phyloP scores from a whole-genome alignment of 2,888 invertebrate species.

The Oxytorus armatus region DNA sequence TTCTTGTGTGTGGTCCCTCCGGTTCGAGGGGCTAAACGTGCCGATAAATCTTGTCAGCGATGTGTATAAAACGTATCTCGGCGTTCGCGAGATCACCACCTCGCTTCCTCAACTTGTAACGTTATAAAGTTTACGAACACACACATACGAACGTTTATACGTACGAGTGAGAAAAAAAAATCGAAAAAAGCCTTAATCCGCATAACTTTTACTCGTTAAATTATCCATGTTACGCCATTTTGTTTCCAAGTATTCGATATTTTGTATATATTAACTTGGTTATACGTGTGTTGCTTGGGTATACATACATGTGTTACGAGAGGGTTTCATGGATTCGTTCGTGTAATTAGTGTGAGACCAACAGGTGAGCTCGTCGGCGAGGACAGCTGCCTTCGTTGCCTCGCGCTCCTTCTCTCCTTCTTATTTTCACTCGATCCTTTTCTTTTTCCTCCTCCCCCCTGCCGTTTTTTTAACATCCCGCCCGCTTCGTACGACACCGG shows the following conservation, averaged over 20 bases:
- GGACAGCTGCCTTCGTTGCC: constrained; percentile 74
- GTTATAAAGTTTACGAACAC: constrained; percentile 25
- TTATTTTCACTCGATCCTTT: constrained; percentile 38
- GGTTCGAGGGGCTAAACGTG: constrained; percentile 72
- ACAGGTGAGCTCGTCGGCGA: constrained; percentile 77
- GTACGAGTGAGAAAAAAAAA: constrained; percentile 7
- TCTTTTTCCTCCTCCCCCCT: constrained; percentile 3
- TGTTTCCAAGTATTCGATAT: neutral
- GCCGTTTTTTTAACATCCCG: constrained; percentile 24
- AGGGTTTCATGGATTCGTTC: constrained; percentile 74
- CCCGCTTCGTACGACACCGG: constrained; percentile 41
- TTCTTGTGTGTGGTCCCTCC: constrained; percentile 77
- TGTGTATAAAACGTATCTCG: constrained; percentile 62
- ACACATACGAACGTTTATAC: neutral
- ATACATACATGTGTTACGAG: constrained; percentile 12
- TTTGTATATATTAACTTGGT: constrained; percentile 21
- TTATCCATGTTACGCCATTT: constrained; percentile 3
- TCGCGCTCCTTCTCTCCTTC: constrained; percentile 43
- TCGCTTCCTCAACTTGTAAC: constrained; percentile 52
- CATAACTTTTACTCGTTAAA: neutral
- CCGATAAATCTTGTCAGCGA: constrained; percentile 77
- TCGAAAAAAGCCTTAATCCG: neutral
- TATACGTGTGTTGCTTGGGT: neutral
- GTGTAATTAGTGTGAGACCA: constrained; percentile 80
- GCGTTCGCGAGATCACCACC: constrained; percentile 58